Base-by-base conservation (phyloP, 2,797 vertebrate genomes). In the Coendou prehensilis region DNA sequence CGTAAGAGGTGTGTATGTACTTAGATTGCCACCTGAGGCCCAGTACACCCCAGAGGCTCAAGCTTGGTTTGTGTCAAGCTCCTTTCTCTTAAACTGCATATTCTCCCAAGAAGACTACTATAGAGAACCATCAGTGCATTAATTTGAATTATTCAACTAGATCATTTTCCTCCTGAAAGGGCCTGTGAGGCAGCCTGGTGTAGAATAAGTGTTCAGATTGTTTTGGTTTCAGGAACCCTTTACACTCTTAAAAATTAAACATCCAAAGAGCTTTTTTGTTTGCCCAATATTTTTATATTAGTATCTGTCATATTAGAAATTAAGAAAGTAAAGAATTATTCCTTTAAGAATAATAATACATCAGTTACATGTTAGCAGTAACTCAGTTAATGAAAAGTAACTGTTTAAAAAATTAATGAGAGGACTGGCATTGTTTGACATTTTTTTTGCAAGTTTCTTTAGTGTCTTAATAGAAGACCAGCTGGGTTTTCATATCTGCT, bases 381-480 rank as follows among this genome's bases (percentile, higher is more conserved):
- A 26, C 37, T 56, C 83, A 91, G 88, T 91, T 87, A 80, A 52
- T 91, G 78, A 91, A 93, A 94, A 28, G 73, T 79, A 85, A 63
- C 71, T 76, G n/a, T 89, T 75, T 63, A 50, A 73, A 91, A 57
- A 47, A 47, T 9, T 5, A 52, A 26, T 23, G 47, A 69, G 78
- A 88, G 71, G 69, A 64, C 67, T 59, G 6, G 28, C 54, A 45
- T 82, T 88, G 20, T 88, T 78, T 78, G 90, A 57, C 67, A 45
- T 41, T 64, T 57, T 85, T 54, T 57, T 57, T 89, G n/a, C 50
- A n/a, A 6, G 10, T 73, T n/a, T 87, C 73, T 54, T 45, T 78
- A 23, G 17, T 37, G 7, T 71, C 37, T 59, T 67, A 9, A 26
- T 52, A 22, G 61, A 64, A 83, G 83, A 57, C 10, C 45, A 15